These are phyloP conservation scores for Teleogryllus oceanicus DNA, from an alignment of 2,888 invertebrate species.

Conservation along the genomic window DNA sequence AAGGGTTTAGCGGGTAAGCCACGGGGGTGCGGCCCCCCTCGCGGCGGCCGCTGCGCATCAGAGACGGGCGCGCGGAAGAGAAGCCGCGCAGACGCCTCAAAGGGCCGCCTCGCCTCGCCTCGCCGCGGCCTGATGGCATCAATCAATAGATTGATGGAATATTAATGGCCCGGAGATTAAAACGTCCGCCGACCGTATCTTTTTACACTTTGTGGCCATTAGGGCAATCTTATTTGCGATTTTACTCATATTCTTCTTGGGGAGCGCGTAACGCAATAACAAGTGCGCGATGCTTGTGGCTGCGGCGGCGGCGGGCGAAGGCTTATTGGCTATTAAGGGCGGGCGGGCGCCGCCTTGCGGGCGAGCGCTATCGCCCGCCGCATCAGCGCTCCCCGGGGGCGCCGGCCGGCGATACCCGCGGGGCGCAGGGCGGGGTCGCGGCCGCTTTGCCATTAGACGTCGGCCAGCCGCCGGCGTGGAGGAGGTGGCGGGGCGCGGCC, in stretches of 20 bases:
- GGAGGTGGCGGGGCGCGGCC: background rate
- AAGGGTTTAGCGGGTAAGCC: slow-evolving; percentile 1
- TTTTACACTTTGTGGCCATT: slow-evolving; percentile 9
- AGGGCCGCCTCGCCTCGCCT: background rate
- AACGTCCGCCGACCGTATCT: background rate
- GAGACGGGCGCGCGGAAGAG: background rate
- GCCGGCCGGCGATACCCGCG: background rate
- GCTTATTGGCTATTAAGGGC: slow-evolving; percentile 12
- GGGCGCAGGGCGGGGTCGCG: background rate
- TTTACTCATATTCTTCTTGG: background rate
- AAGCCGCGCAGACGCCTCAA: background rate
- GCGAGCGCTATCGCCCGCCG: background rate
- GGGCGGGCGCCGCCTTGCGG: background rate
- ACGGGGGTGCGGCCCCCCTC: background rate
- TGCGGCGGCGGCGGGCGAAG: background rate
- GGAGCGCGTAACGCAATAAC: background rate
- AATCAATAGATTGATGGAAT: slow-evolving; percentile 18
- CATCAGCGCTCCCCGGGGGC: background rate
- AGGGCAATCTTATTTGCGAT: slow-evolving; percentile 9
- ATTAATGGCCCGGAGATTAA: slow-evolving; percentile 18
- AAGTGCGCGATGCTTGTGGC: background rate
- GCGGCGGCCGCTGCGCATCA: background rate
- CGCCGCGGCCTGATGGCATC: background rate
- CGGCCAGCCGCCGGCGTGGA: background rate
- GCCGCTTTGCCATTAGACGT: too few relatives aligned